Base-by-base conservation (phyloP, 2,797 vertebrate genomes). In the Fratercula arctica region DNA sequence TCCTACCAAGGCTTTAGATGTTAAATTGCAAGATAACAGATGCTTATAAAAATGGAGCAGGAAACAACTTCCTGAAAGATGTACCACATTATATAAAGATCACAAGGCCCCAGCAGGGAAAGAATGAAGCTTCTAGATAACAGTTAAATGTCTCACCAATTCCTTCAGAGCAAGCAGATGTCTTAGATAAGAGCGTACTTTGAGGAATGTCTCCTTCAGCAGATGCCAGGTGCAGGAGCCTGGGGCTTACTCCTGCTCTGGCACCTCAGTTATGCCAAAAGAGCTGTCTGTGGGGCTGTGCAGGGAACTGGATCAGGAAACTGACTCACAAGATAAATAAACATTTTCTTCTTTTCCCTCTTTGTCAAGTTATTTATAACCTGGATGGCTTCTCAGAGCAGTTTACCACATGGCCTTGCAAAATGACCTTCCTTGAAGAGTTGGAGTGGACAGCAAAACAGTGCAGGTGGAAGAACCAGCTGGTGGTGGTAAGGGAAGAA, bases 311-410 rank as follows among this genome's bases (percentile, higher is more conserved):
- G 12, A 57, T 57, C 46, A 66, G 66, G 59, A 95, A 88, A 90
- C 0, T 56, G 76, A 51, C 79, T 88, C 72, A 35, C 39, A 51
- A 60, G 48, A 85, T 66, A 73, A 82, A 64, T 1, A 17, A 68
- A 37, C 43, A 37, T 57, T 53, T 90, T 81, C 33, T 85, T 73
- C 39, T 74, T 81, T 67, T 56, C n/a, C 26, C 17, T 23, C 45
- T 93, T 57, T 73, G 46, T 77, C 77, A 75, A 89, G 37, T 81
- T 81, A 82, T 85, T 87, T 73, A 76, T 81, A 76, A 79, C 33
- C 39, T 84, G 72, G 43, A 74, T 45, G n/a, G 41, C 23, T 83
- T 59, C 70, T 90, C 63, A 24, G 59, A 82, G 67, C 56, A 74
- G 21, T 53, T 80, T 63, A 74, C 45, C 45, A 46, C 91, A 64